Base-by-base conservation (phyloP, 2,113 vertebrate species). In the Spheniscus mendiculus region DNA sequence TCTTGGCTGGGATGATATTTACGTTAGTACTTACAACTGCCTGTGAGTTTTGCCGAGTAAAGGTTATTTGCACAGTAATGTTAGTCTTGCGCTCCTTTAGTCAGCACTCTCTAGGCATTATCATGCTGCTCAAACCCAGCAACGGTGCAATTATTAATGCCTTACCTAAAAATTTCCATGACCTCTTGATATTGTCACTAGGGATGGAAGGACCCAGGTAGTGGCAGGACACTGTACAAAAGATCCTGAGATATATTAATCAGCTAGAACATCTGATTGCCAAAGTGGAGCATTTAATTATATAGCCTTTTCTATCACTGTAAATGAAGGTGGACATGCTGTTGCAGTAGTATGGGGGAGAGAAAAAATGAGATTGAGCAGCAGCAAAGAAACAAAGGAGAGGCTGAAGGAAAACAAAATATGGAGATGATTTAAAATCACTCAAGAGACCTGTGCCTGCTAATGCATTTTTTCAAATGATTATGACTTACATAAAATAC, bases 341-440 rank as follows among this genome's bases (percentile, higher is more conserved):
- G 62, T n/a, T 91, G 71, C 23, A 66, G 53, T 42, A 85, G 59
- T 70, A 36, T 15, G n/a, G 38, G 38, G 7, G 45, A 96, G 59
- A 94, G 38, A 70, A 84, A 82, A 92, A 80, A 85, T 26, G 29
- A 93, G 82, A 81, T 6, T 62, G 62, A 96, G 67, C 63, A 94
- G 87, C 87, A 96, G 85, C 82, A 95, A 83, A 82, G 91, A 94
- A 96, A 95, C 82, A 93, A 97, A 96, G 87, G 82, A 93, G 80
- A 97, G 86, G 67, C 74, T 97, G 74, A 88, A 91, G 56, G 71
- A 93, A 97, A 96, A 96, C 91, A 94, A 96, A 97, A 96, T 96
- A 93, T 97, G 94, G 95, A 97, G 93, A 96, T 93, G 79, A 96
- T 96, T 96, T 97, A 93, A 97, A 97, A 95, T 95, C 94, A 80